Evolutionary conservation across 2,797 vertebrate genomes (phyloP), one percentile per base, ranked within the genome.

Genomic region (Pseudomugil tenellus): DNA sequence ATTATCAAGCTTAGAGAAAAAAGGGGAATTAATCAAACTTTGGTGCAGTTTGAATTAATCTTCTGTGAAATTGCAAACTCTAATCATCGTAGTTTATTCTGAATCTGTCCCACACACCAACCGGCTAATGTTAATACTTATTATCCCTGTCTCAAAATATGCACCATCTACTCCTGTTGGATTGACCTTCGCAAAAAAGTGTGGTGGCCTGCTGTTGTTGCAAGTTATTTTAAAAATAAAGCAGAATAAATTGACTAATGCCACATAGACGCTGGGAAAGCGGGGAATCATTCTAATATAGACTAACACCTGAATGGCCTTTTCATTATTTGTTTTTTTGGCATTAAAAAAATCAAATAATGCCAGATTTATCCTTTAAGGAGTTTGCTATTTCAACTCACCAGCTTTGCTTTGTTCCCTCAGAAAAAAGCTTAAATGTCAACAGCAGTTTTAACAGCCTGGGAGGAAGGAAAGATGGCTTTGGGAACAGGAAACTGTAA

Each of bases 401-500:
- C 49, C 39, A 10, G 61, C 58, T 79, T 43, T 14, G 39, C 21
- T 65, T 66, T 56, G 51, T 64, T 64, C 34, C 49, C 72, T 53
- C 63, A 51, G 57, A 55, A 58, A 64, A 71, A 58, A 53, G 25
- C 29, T 37, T 52, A 4, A 75, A 63, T 7, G 32, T 49, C 58
- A 72, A 43, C 35, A 26, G 61, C 58, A 53, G 31, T 32, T 72
- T 74, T 55, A 63, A 72, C n/a, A 2, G 56, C 31, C 41, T 14
- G 10, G 35, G 17, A 60, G 55, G 26, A 46, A 32, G 65, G 58
- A 63, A 43, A 74, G 85, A 90, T 84, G 87, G 87, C 86, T 90
- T 89, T 89, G 86, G 87, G 88, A 90, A 58, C 72, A 65, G 81
- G 83, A 82, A 79, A 72, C 17, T 28, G 78, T 80, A 89, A 86